Base-by-base conservation (phyloP, 2,113 vertebrate species). In the Pycnonotus jocosus region DNA sequence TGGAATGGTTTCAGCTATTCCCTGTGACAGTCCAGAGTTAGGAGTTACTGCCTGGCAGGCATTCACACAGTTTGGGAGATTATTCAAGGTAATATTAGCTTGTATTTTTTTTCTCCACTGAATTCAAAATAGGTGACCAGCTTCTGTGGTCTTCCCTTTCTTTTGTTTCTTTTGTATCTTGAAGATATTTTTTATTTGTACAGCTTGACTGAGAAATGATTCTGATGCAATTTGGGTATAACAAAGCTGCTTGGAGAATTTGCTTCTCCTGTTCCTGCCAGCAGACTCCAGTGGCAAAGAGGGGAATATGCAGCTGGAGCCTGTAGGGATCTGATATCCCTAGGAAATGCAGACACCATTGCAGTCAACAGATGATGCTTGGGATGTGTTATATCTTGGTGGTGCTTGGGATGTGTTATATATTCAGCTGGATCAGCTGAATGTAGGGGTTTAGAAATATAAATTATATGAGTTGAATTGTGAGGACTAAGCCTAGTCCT, bases 351-450 rank as follows among this genome's bases (percentile, higher is more conserved):
- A 70, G 79, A 51, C 79, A 88, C 68, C 19, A 3, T 48, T 92
- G 81, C 48, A 83, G 64, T 90, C 79, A 94, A 54, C 93, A 96
- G 90, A 78, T 93, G 79, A 92, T 93, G 88, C 76, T 90, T 81
- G 51, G 72, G 76, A 40, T 95, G 54, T 70, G 57, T 74, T 88
- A 4, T 4, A 38, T 54, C 72, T 81, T 83, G 47, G 56, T 93
- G 79, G 93, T 93, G 88, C 76, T 90, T 81, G 51, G 72, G 76
- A 40, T 95, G 54, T 73, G 57, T 74, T 88, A 4, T 4, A 38
- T 54, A 69, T 81, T 83, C 38, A 44, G 56, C 51, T 64, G 57
- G 37, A 73, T 66, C 70, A 64, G 68, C 47, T 88, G 74, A 83
- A 83, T 80, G 65, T 27, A 53, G 40, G 19, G 12, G 60, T 92